Conservation (phyloP, 2,888 invertebrate species). For the Micoletzkya japonica region DNA sequence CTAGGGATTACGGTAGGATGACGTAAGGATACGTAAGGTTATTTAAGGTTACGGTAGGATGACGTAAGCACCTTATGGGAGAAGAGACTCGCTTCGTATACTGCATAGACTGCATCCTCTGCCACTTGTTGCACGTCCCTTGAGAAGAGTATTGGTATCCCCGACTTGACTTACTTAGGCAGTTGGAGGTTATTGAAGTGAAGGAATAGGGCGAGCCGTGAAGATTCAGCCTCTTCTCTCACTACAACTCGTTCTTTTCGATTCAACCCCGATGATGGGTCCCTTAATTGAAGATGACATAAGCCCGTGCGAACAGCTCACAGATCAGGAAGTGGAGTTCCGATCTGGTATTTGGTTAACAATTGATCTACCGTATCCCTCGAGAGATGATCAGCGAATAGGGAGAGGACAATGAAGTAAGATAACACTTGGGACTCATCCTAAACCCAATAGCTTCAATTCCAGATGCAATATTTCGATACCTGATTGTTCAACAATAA, state of each 20-base stretch:
- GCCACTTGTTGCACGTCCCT: neutral
- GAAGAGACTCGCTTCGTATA: constrained; percentile 26
- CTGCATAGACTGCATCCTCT: neutral
- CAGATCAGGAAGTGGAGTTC: neutral
- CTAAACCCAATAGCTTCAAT: neutral
- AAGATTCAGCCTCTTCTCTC: constrained; percentile 17
- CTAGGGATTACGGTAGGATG: neutral
- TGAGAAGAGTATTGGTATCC: neutral
- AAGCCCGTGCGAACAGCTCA: neutral
- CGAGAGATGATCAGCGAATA: neutral
- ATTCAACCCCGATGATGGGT: neutral
- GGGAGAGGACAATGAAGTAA: neutral
- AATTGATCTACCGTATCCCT: neutral
- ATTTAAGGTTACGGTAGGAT: neutral
- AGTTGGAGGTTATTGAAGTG: neutral
- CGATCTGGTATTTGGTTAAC: neutral
- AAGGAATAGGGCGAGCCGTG: neutral
- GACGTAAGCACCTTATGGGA: constrained; percentile 13
- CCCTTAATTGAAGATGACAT: neutral
- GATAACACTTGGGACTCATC: neutral
- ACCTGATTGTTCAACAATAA: no score
- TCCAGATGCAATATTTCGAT: no score
- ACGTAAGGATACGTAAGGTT: no score
- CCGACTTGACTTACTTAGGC: neutral
- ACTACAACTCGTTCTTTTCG: constrained; percentile 14